These are phyloP conservation scores for Drosophila repletoides DNA, from an alignment of 1,140 invertebrate genomes.

Conservation along the genomic window DNA sequence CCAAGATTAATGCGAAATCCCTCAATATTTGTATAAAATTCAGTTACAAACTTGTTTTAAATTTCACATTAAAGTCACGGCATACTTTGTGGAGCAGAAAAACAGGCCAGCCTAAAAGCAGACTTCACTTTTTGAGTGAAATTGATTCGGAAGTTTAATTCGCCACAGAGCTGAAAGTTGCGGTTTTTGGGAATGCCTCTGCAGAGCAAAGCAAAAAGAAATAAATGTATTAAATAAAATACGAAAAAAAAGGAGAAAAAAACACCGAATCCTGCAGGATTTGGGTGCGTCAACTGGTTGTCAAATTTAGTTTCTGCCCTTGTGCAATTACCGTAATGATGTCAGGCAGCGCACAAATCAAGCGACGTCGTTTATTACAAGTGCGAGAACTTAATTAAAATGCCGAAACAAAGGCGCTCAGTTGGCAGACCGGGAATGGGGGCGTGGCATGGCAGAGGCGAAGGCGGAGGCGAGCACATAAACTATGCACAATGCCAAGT, in stretches of 20 bases:
- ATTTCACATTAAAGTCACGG: too few relatives aligned
- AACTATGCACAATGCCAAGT: constrained; percentile 73
- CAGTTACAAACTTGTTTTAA: too few relatives aligned
- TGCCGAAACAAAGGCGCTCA: constrained; percentile 63
- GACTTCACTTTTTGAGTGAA: too few relatives aligned
- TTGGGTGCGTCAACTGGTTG: constrained; percentile 39
- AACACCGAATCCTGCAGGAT: neutral
- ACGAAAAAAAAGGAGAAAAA: neutral
- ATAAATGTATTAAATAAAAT: neutral
- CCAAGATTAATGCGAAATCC: neutral
- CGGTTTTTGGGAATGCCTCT: too few relatives aligned
- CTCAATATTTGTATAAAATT: too few relatives aligned
- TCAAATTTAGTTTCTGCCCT: constrained; percentile 59
- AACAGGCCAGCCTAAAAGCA: too few relatives aligned
- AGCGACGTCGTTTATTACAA: constrained; percentile 76
- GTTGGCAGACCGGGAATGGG: constrained; percentile 8
- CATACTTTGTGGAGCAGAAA: too few relatives aligned
- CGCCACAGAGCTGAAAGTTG: too few relatives aligned
- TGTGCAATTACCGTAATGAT: constrained; percentile 74
- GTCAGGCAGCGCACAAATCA: constrained; percentile 61
- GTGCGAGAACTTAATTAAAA: constrained; percentile 80
- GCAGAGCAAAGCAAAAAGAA: neutral
- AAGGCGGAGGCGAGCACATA: constrained; percentile 27
- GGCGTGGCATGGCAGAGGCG: neutral
- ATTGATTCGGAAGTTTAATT: too few relatives aligned